phyloP scores from a whole-genome alignment of 2,797 vertebrate species.

The Cyclura pinguis region DNA sequence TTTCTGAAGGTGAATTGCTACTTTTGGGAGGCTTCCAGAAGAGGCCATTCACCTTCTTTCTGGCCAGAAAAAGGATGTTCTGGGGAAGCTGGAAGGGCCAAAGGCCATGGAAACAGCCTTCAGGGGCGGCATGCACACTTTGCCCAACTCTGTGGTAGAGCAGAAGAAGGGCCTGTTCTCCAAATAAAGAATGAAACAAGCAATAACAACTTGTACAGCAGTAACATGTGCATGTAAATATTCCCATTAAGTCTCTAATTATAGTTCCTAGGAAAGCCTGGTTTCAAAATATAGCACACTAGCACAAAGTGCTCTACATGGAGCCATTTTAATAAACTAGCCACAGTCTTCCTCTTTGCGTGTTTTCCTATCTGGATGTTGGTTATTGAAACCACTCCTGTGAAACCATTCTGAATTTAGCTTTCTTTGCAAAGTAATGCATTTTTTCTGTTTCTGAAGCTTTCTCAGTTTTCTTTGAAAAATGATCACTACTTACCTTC shows the following conservation, averaged over 20 bases:
- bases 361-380: background rate
- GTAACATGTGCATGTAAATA: background rate
- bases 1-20: too few relatives aligned
- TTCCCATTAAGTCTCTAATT: background rate
- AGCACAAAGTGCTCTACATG: background rate
- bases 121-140: too few relatives aligned
- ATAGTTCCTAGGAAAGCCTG: background rate
- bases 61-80: too few relatives aligned
- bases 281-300: background rate
- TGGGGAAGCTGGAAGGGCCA: too few relatives aligned
- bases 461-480: constrained; percentile 10
- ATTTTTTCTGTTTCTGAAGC: constrained; percentile 35
- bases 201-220: too few relatives aligned
- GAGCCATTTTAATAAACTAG: background rate
- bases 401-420: background rate
- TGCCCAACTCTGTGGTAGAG: too few relatives aligned
- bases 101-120: too few relatives aligned
- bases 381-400: background rate
- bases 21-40: too few relatives aligned
- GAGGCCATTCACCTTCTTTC: too few relatives aligned
- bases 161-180: too few relatives aligned
- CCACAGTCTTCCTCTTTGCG: background rate
- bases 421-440: constrained; percentile 31
- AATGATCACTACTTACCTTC: background rate
- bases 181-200: background rate